These are phyloP conservation scores for Zoanthus sociatus DNA, from an alignment of 92 coral and sea anemone genomes.

Conservation along the genomic window DNA sequence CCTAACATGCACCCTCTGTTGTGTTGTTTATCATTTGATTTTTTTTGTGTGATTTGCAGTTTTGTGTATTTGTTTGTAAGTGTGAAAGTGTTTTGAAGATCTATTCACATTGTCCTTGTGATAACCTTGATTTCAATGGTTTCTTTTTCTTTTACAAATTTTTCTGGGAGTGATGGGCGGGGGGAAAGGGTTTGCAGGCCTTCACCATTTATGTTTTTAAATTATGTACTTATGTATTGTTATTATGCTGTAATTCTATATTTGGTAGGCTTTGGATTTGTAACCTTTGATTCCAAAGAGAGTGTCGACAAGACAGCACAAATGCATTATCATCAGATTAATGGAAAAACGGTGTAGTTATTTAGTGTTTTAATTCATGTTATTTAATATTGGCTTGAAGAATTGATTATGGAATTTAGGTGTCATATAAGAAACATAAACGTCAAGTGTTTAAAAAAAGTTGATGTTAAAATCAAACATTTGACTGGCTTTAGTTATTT, in stretches of 20 bases:
- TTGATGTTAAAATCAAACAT: neutral
- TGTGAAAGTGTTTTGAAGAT: no score
- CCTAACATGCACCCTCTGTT: neutral
- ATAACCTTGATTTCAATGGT: neutral
- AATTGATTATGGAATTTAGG: neutral
- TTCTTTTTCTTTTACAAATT: neutral
- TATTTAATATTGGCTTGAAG: neutral
- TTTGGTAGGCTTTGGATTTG: conserved; percentile 99
- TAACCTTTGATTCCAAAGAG: conserved; percentile 93
- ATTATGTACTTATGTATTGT: conserved; percentile 31
- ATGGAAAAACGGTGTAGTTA: conserved; percentile 99
- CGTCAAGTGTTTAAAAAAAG: neutral
- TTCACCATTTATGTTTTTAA: neutral
- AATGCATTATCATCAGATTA: conserved; percentile 93
- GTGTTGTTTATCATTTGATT: no score
- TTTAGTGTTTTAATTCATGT: conserved; percentile 59
- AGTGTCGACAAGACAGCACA: conserved; percentile 88
- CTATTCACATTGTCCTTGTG: no score
- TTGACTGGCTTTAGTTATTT: neutral
- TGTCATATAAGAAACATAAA: neutral
- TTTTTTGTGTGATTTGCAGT: no score
- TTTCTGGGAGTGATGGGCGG: neutral
- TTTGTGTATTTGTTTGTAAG: no score
- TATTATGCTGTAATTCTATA: conserved; percentile 69
- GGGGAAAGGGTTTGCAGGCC: neutral